Conservation (phyloP, 2,113 vertebrate species). For the Pygoscelis antarcticus region DNA sequence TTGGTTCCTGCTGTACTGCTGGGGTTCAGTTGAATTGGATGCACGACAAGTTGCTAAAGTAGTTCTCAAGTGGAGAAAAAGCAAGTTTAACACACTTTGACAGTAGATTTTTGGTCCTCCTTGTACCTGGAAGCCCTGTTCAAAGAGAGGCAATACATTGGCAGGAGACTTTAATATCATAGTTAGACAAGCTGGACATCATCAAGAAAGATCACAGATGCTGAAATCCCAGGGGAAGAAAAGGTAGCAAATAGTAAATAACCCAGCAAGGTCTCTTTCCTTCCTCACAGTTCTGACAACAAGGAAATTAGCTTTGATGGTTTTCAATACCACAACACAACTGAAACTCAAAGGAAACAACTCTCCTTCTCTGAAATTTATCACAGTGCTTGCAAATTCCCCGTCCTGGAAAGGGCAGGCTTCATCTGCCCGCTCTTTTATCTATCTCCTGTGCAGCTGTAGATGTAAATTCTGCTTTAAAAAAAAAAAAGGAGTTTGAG, state of each 20-base stretch:
- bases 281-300: background rate
- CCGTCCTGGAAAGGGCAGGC: background rate
- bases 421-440: conserved; percentile 13
- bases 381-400: background rate
- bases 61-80: background rate
- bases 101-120: background rate
- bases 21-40: background rate
- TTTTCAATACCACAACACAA: background rate
- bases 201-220: background rate
- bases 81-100: background rate
- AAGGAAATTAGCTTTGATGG: conserved; percentile 2
- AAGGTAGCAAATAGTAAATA: background rate
- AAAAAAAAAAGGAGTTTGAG: background rate
- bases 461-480: conserved; percentile 3
- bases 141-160: background rate
- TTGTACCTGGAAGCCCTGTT: background rate
- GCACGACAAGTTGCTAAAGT: background rate
- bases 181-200: background rate
- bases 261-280: background rate
- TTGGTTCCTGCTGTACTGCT: background rate
- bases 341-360: background rate
- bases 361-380: background rate
- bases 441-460: background rate
- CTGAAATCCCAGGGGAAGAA: background rate
- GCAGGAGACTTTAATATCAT: background rate